A percentile compares a stretch with the other conserved stretches of the same genome.
Evolutionary conservation across 2,797 vertebrate species (phyloP).

Genomic region (Chrosomus eos): DNA sequence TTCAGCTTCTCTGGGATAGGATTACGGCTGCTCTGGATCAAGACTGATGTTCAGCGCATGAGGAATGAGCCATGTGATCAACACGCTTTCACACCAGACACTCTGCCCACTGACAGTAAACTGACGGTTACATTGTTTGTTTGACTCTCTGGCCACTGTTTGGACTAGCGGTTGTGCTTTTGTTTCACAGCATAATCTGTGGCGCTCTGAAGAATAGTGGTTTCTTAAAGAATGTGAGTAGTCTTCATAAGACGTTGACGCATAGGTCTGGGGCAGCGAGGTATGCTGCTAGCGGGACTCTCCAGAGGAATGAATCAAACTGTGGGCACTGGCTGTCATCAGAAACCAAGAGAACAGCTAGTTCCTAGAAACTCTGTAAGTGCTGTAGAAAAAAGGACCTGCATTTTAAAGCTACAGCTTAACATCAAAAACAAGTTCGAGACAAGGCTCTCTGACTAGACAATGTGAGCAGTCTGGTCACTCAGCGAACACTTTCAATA

Average conservation of each 20-base stretch:
- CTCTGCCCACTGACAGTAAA: conserved; percentile 1
- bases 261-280: conserved; percentile 28
- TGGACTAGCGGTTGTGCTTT: conserved; percentile 6
- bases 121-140: conserved; percentile 13
- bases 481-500: not conserved
- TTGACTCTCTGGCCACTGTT: not conserved
- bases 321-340: conserved; percentile 65
- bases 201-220: not conserved
- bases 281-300: conserved; percentile 54
- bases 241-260: conserved; percentile 8
- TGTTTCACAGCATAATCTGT: conserved; percentile 12
- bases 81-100: conserved; percentile 48
- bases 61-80: conserved; percentile 49
- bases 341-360: conserved; percentile 48
- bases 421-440: not conserved
- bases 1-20: conserved; percentile 63
- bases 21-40: conserved; percentile 66
- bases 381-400: not conserved
- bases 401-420: conserved; percentile 15
- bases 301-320: conserved; percentile 62
- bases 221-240: not conserved
- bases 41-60: conserved; percentile 36
- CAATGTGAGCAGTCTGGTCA: not conserved
- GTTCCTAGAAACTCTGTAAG: not conserved
- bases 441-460: not conserved